Base-by-base conservation (phyloP, 2,797 vertebrate species). In the Lycodopsis pacificus region DNA sequence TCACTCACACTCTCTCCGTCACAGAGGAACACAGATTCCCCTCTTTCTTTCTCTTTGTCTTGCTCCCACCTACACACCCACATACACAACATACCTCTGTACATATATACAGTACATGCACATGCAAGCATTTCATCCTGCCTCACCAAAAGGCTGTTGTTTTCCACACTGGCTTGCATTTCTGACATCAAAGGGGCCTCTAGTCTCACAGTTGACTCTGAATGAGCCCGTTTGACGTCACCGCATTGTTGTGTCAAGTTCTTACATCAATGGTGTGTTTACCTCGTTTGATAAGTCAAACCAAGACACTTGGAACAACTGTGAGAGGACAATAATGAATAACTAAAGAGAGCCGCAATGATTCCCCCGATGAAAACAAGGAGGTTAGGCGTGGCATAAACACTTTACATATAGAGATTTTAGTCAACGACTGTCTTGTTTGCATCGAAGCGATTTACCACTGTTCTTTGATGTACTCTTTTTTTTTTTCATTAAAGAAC, bases 171-270 rank as follows among this genome's bases (percentile, higher is more conserved):
- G 90, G 88, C 92, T 89, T 89, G 89, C 86, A 54, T 89, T 89
- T 89, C 76, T 85, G 78, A 85, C 89, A 90, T 94, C 91, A 94
- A 95, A 95, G 86, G 74, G 70, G 62, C 80, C 83, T 85, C 79
- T 77, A 87, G 75, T 86, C 91, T 91, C 75, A 83, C 77, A 51
- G 91, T 92, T 94, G 88, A 94, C 89, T 92, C 91, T 90, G 85
- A 89, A 90, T 90, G 86, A 89, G 86, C 75, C 87, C 66, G 76
- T 83, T 91, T 89, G 90, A 94, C 91, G 88, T 94, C 93, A 94
- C 85, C 73, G 66, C 88, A 90, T 88, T 92, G 89, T 88, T 89
- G 87, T 91, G 91, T 94, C 91, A 91, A 91, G 85, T 92, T 87
- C 86, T 88, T 76, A 86, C 86, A 86, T 93, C 83, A 92, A 88